Evolutionary conservation across 35 echinoderm and acorn worm genomes (phyloP), one percentile per base, ranked within the genome.

Genomic region (Heliocidaris erythrogramma): DNA sequence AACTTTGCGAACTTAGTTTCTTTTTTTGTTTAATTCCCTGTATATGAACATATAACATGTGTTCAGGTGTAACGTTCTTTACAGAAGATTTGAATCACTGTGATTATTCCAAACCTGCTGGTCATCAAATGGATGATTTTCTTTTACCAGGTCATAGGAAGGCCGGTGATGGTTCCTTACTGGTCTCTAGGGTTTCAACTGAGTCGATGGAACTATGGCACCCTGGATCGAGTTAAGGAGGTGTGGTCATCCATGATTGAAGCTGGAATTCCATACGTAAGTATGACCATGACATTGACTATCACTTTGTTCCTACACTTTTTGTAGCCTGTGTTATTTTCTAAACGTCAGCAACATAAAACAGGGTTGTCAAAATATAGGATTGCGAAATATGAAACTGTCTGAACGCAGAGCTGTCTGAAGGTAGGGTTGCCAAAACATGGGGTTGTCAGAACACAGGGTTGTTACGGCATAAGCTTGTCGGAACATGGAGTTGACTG

Each of bases 151-250:
- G 94, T 96, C 48, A 95, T 98, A 30, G 97, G 97, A 78, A 86
- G 95, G 30, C 97, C 96, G 35, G 95, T 92, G 5, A 98, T 98
- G 94, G 95, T 96, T 4, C 97, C 97, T 35, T 98, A 98, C 56
- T 98, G 97, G 97, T 69, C 96, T 24, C 60, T 98, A 27, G 97
- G 97, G 4, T 98, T 98, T 60, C 97, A 98, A 31, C 92, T 98
- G 30, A 97, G 97, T 85, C 93, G 95, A 92, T 98, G 96, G 96
- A 95, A 97, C 32, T 98, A 98, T 85, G 85, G 85, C 6, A 95
- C 48, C 49, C 60, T 98, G 30, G 78, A 85, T 6, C 42, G 93
- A 27, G 95, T 98, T 31, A 97, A 95, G 93, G 93, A 97, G 85
- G 97, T 98, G 1, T 96, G 96, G 29, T 93, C 95, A 24, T 95